These are phyloP conservation scores for Orbicella faveolata DNA, from an alignment of 64 coral and sea anemone genomes.

Conservation along the genomic window DNA sequence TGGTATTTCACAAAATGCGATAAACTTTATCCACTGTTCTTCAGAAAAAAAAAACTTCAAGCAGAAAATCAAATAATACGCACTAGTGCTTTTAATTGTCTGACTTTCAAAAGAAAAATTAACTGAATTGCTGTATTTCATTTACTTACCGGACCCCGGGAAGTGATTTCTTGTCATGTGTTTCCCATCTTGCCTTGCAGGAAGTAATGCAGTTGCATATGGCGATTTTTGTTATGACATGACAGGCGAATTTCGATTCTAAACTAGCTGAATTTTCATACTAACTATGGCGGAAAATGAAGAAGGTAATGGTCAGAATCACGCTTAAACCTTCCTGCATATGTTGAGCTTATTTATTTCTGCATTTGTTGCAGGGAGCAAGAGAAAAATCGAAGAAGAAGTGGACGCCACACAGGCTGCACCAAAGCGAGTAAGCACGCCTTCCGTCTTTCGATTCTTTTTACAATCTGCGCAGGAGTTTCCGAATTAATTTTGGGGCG, in stretches of 20 bases:
- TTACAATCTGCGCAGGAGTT: neutral
- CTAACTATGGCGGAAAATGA: conserved; percentile 79
- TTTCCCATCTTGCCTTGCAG: conserved; percentile 33
- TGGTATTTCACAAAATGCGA: neutral
- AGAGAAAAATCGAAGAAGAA: conserved; percentile 47
- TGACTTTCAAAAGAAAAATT: neutral
- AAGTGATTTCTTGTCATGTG: neutral
- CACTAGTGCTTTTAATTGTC: neutral
- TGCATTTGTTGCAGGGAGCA: conserved; percentile 60
- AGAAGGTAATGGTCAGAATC: conserved; percentile 69
- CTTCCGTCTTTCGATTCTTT: neutral
- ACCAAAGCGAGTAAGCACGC: conserved; percentile 73
- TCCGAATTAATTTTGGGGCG: neutral
- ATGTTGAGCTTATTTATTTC: neutral
- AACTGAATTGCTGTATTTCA: neutral
- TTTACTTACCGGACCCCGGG: neutral
- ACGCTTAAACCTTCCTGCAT: neutral
- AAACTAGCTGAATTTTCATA: neutral
- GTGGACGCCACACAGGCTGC: conserved; percentile 36
- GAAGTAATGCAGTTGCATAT: conserved; percentile 14
- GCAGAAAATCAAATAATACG: no score
- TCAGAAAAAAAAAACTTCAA: no score
- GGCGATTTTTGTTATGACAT: conserved; percentile 34
- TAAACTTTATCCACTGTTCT: no score
- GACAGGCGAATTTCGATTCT: neutral